These are phyloP conservation scores for Diadema setosum DNA, from an alignment of 35 echinoderm and acorn worm species.

Conservation along the genomic window DNA sequence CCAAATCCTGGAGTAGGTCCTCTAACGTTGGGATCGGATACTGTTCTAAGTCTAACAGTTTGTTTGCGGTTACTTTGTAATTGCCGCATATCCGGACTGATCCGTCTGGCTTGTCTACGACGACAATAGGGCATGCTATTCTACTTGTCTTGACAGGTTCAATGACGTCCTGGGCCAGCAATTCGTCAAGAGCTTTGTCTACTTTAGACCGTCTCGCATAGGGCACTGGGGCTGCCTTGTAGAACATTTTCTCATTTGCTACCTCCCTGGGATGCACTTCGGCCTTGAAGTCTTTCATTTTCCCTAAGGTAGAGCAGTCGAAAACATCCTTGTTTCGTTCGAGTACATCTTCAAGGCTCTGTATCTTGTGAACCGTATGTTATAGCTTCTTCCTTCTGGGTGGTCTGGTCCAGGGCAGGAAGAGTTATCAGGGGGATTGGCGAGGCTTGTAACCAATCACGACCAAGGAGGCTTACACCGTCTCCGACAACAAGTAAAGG, in stretches of 20 bases:
- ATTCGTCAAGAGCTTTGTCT: not conserved
- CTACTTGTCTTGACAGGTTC: conserved; percentile 33
- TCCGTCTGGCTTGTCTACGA: conserved; percentile 35
- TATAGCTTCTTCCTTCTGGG: not conserved
- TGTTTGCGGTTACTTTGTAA: conserved; percentile 76
- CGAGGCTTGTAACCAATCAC: not conserved
- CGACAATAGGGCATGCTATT: conserved; percentile 43
- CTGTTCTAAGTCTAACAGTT: conserved; percentile 27
- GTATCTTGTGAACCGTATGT: not conserved
- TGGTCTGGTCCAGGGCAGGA: not conserved
- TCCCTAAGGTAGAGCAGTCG: not conserved
- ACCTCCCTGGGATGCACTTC: conserved; percentile 5
- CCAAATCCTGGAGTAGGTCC: conserved; percentile 38
- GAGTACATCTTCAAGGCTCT: not conserved
- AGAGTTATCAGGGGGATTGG: not conserved
- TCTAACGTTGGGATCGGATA: conserved; percentile 55
- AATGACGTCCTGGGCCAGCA: conserved; percentile 33
- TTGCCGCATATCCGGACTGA: conserved; percentile 28
- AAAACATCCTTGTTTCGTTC: not conserved
- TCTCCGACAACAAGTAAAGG: not conserved
- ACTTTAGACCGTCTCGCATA: conserved; percentile 47
- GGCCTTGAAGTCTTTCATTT: not conserved
- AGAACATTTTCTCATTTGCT: conserved; percentile 4
- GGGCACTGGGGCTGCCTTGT: conserved; percentile 33
- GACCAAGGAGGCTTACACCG: not conserved